Percentiles rank a stretch among this genome's conserved stretches.
These are phyloP conservation scores for Cerastis leucographa DNA, from an alignment of 2,888 invertebrate genomes.

Conservation along the genomic window DNA sequence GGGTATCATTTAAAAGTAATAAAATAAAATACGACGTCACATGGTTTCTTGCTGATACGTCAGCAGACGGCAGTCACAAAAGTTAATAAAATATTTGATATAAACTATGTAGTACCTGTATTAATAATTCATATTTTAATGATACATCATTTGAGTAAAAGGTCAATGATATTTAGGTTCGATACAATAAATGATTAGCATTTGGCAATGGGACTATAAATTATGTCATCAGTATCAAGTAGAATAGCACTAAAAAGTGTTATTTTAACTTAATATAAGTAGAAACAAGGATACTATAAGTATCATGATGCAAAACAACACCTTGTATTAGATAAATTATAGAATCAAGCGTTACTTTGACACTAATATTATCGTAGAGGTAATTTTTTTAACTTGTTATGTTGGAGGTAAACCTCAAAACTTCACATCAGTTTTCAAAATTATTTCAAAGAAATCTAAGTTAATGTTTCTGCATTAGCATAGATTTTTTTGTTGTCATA, in stretches of 20 bases:
- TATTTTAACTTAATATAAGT: no score
- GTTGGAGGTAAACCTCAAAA: not conserved
- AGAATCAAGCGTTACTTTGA: no score
- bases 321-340: no score
- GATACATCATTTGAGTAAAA: not conserved
- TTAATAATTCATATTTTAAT: not conserved
- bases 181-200: constrained; percentile 10
- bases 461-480: not conserved
- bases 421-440: not conserved
- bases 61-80: not conserved
- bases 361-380: not conserved
- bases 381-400: not conserved
- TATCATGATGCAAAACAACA: no score
- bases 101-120: not conserved
- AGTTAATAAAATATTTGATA: not conserved
- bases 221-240: not conserved
- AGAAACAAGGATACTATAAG: no score
- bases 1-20: not conserved
- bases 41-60: not conserved
- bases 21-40: not conserved
- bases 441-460: not conserved
- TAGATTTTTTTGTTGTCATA: no score
- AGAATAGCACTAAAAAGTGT: no score
- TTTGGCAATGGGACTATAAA: not conserved
- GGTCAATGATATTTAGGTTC: constrained; percentile 7